Percentiles rank a stretch among this genome's conserved stretches.
Evolutionary conservation across 2,888 invertebrate species (phyloP).

Genomic region (Nowickia ferox): DNA sequence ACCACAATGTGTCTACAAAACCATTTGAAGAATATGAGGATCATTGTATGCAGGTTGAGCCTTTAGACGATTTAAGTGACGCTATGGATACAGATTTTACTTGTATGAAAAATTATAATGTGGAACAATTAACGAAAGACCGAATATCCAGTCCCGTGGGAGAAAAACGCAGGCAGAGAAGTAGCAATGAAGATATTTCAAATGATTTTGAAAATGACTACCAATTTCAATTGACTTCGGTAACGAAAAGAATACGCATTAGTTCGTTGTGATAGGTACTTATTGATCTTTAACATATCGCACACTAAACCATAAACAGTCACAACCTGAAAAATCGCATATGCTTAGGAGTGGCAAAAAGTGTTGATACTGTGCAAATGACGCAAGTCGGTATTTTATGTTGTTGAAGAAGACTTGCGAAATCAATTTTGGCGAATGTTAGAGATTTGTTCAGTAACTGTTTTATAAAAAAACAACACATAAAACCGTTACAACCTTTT

Average conservation of each 20-base stretch:
- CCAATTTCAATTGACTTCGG: constrained; percentile 56
- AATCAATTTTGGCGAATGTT: no score
- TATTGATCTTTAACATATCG: no score
- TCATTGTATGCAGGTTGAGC: constrained; percentile 12
- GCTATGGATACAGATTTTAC: constrained; percentile 56
- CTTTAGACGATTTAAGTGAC: not conserved
- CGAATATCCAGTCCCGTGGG: constrained; percentile 35
- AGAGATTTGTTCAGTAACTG: no score
- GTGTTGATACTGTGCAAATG: no score
- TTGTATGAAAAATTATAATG: not conserved
- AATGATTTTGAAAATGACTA: constrained; percentile 38
- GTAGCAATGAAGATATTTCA: constrained; percentile 28
- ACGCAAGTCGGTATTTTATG: no score
- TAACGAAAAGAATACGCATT: constrained; percentile 60
- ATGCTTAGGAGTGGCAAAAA: no score
- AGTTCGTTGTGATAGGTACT: constrained; percentile 52
- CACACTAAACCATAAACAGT: no score
- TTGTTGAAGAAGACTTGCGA: no score
- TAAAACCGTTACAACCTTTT: no score
- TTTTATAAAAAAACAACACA: no score
- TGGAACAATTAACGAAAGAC: not conserved
- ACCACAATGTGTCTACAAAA: not conserved
- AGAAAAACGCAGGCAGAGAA: constrained; percentile 60
- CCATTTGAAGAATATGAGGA: constrained; percentile 7
- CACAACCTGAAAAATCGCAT: no score